Base-by-base conservation (phyloP, 2,113 vertebrate genomes). In the Ursus arctos region DNA sequence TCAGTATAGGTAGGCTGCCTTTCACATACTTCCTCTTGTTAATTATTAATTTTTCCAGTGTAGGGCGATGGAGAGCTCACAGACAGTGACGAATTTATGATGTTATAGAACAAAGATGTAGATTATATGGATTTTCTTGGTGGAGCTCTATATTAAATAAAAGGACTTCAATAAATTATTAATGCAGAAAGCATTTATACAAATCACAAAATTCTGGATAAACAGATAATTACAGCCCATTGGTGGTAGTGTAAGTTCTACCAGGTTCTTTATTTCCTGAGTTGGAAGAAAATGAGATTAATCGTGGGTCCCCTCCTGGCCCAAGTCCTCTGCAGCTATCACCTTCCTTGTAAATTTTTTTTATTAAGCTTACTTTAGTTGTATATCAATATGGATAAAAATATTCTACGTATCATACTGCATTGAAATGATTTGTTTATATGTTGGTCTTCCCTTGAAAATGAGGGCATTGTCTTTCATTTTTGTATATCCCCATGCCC, bases 31-130 rank as follows among this genome's bases (percentile, higher is more conserved):
- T 98, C 93, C 88, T 94, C 31, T 61, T 88, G 80, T 72, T 55
- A 94, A 97, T 97, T 97, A 94, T 97, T 96, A 92, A 92, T 85
- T 98, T 98, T 98, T 96, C 16, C 94, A 94, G 57, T 97, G 96
- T 77, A 67, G 77, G 72, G 22, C 90, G 84, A 55, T 95, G 21
- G 28, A 94, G 92, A 95, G 63, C 24, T 96, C 81, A 94, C 40
- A 96, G 55, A 51, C 26, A 71, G 24, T 53, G 31, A 24, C 49
- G 15, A 22, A 43, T 63, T 36, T 53, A 36, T 40, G 74, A 59
- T 88, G 6, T 76, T 51, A 94, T 47, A 81, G 7, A 61, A 13
- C 53, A 57, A 59, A 87, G 31, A 63, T 69, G 1, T 33, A 21
- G 31, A 94, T 13, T 4, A n/a, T 22, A n/a, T 72, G 36, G 28